Evolutionary conservation across 2,113 vertebrate genomes (phyloP), one percentile per base, ranked within the genome.

Genomic region (Colossoma macropomum): DNA sequence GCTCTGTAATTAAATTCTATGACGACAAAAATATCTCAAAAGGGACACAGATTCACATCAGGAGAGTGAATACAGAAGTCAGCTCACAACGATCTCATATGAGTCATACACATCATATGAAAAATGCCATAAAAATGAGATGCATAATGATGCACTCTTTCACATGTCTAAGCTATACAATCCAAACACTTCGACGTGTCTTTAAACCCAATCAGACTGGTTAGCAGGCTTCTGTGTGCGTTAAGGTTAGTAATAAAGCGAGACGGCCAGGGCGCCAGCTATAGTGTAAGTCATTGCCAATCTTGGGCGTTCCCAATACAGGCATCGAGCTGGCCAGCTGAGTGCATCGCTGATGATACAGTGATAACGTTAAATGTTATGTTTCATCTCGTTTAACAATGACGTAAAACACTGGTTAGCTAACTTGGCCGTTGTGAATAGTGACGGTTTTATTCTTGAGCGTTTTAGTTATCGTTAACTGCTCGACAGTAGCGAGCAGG

Each of bases 291-390:
- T 62, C 59, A 65, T 38, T 52, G 34, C 75, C 30, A 32, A 68
- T 34, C 17, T n/a, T 54, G 74, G 72, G 72, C 62, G 73, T 75
- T 66, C 32, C 79, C 69, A 54, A 41, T 27, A 73, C 28, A 62
- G 7, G 21, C 30, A 75, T 25, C 28, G 32, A 73, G 34, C 56
- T 34, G 21, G 25, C 3, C n/a, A 23, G 38, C 34, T 13, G 2
- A 68, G 25, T 32, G 6, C 12, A 32, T 6, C 4, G 23, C 34
- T n/a, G 23, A 41, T 23, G 32, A 5, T 13, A 69, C 41, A 9
- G 41, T 41, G 34, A 38, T 69, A 38, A 12, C 66, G 21, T 38
- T 38, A 11, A 15, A 32, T 16, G 17, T 52, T 52, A 32, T 8
- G 16, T 32, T 32, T 34, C 17, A 4, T 32, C 30, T 23, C 6